These are phyloP conservation scores for Pammene fasciana DNA, from an alignment of 2,888 invertebrate genomes.

Conservation along the genomic window DNA sequence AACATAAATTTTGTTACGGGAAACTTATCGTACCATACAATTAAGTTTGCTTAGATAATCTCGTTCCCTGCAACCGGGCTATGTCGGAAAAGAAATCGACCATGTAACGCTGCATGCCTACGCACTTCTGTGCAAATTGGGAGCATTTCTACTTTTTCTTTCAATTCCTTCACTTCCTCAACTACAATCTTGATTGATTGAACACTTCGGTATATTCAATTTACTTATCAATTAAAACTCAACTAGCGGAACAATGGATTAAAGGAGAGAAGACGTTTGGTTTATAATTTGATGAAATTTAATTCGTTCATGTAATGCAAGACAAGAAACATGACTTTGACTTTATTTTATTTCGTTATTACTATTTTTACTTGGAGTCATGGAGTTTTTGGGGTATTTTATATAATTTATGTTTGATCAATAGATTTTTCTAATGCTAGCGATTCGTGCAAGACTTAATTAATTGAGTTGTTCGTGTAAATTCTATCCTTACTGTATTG, in stretches of 20 bases:
- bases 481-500: no score
- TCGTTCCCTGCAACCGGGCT: not conserved
- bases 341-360: slow-evolving; percentile 64
- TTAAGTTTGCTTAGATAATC: slow-evolving; percentile 19
- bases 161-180: slow-evolving; percentile 11
- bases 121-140: not conserved
- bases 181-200: slow-evolving; percentile 2
- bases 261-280: slow-evolving; percentile 7
- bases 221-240: slow-evolving; percentile 32
- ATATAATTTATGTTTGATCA: not conserved
- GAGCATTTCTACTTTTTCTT: slow-evolving; percentile 22
- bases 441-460: no score
- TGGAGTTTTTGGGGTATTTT: slow-evolving; percentile 62
- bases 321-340: slow-evolving; percentile 64
- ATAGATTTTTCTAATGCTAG: no score
- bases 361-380: slow-evolving; percentile 53
- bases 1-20: slow-evolving; percentile 48
- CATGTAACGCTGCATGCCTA: slow-evolving; percentile 9
- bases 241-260: slow-evolving; percentile 32
- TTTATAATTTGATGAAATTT: slow-evolving; percentile 16
- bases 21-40: not conserved
- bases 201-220: slow-evolving; percentile 22
- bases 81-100: slow-evolving; percentile 27
- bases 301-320: slow-evolving; percentile 58
- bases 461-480: no score